phyloP scores from a whole-genome alignment of 2,888 invertebrate genomes.

The Calliphora vomitoria region DNA sequence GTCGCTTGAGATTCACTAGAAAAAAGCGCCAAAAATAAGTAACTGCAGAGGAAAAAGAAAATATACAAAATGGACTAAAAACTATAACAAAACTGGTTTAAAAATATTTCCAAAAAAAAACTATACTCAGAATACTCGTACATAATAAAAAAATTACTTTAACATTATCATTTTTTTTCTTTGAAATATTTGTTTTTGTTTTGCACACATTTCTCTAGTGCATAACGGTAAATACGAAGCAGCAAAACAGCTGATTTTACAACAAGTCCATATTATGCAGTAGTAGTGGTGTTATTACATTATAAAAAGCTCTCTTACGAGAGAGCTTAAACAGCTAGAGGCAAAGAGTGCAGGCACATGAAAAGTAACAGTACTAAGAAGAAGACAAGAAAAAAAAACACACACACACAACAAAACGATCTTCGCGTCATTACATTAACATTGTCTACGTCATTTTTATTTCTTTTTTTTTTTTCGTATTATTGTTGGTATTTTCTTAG shows the following conservation, averaged over 20 bases:
- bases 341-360: conserved; percentile 48
- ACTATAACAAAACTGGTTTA: conserved; percentile 29
- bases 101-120: conserved; percentile 7
- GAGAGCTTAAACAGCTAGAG: conserved; percentile 28
- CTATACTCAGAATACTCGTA: neutral
- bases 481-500: conserved; percentile 40
- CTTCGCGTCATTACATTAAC: conserved; percentile 72
- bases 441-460: conserved; percentile 70
- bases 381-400: neutral
- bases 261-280: neutral
- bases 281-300: conserved; percentile 32
- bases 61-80: neutral
- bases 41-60: neutral
- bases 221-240: conserved; percentile 47
- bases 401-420: conserved; percentile 56
- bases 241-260: conserved; percentile 57
- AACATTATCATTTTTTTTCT: conserved; percentile 5
- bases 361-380: conserved; percentile 66
- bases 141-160: neutral
- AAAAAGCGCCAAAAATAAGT: conserved; percentile 47
- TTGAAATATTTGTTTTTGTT: neutral
- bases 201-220: neutral
- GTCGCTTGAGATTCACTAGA: neutral
- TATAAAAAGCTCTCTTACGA: conserved; percentile 45
- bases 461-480: conserved; percentile 57